These are phyloP conservation scores for Drosophila malerkotliana DNA, from an alignment of 1,140 invertebrate species.

Conservation along the genomic window DNA sequence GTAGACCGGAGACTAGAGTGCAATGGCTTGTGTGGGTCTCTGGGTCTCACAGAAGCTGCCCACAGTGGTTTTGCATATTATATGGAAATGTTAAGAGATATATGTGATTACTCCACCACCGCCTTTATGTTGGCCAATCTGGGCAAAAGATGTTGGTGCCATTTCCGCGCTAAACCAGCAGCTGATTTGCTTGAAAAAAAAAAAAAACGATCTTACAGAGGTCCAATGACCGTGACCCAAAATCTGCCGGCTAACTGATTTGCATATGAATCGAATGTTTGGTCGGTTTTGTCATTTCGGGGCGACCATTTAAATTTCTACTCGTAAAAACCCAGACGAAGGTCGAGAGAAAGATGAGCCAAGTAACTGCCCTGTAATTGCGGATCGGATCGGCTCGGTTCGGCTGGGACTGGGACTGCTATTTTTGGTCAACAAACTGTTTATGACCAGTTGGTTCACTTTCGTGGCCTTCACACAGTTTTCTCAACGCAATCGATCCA, in stretches of 20 bases:
- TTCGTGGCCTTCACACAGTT: conserved; percentile 81
- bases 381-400: conserved; percentile 29
- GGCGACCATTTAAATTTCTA: conserved; percentile 65
- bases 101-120: conserved; percentile 19
- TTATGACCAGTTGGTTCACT: conserved; percentile 78
- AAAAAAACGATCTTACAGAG: conserved; percentile 29
- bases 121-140: conserved; percentile 35
- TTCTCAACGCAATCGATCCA: conserved; percentile 51
- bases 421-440: conserved; percentile 78
- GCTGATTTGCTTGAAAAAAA: conserved; percentile 29
- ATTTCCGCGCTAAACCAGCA: conserved; percentile 43
- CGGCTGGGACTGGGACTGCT: conserved; percentile 3
- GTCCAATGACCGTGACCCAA: conserved; percentile 80
- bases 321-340: conserved; percentile 55
- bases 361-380: conserved; percentile 37
- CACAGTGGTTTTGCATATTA: conserved; percentile 20
- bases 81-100: background rate
- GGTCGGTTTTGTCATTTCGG: conserved; percentile 32
- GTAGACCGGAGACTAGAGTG: conserved; percentile 10
- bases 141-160: conserved; percentile 38
- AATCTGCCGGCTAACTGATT: conserved; percentile 48
- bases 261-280: conserved; percentile 61
- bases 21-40: conserved; percentile 42
- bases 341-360: conserved; percentile 62
- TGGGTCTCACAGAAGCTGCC: conserved; percentile 7